Conservation (phyloP, 2,888 invertebrate genomes). For the Aphrophora alni region DNA sequence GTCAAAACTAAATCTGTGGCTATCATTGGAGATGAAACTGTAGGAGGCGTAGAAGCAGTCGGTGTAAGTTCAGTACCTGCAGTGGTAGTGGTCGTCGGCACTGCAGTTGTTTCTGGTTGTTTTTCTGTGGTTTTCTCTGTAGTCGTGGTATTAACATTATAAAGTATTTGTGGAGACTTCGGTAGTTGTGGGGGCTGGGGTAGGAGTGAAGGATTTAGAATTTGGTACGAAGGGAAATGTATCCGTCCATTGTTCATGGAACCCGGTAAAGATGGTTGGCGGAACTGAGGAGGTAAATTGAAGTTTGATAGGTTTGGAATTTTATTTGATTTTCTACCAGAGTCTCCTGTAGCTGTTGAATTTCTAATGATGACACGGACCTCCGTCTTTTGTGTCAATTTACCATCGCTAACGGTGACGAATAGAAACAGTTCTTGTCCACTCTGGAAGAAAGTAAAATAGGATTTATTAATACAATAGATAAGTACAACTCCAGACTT, state of each 20-base stretch:
- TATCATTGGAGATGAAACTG: constrained; percentile 41
- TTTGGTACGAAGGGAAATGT: constrained; percentile 21
- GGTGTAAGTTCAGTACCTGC: constrained; percentile 28
- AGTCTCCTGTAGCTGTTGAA: constrained; percentile 54
- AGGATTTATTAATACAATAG: background rate
- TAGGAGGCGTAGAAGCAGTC: constrained; percentile 17
- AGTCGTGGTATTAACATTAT: background rate
- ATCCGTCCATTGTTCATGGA: constrained; percentile 43
- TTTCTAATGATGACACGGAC: constrained; percentile 69
- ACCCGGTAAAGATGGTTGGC: constrained; percentile 48
- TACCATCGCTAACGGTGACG: constrained; percentile 72
- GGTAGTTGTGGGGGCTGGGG: constrained; percentile 38
- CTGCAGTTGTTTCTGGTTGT: constrained; percentile 51
- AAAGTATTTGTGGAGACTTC: constrained; percentile 16
- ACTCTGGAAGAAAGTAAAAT: constrained; percentile 61
- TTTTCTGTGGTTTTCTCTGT: constrained; percentile 6
- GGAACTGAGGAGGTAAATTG: constrained; percentile 54
- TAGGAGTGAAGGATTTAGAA: constrained; percentile 11
- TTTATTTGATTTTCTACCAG: constrained; percentile 45
- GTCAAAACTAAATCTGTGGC: constrained; percentile 64
- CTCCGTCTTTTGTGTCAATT: constrained; percentile 69
- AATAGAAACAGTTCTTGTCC: constrained; percentile 71
- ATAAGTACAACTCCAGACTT: too few relatives aligned
- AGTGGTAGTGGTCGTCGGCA: constrained; percentile 19
- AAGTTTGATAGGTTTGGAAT: constrained; percentile 53